Base-by-base conservation (phyloP, 2,113 vertebrate species). In the Phoxinus phoxinus region DNA sequence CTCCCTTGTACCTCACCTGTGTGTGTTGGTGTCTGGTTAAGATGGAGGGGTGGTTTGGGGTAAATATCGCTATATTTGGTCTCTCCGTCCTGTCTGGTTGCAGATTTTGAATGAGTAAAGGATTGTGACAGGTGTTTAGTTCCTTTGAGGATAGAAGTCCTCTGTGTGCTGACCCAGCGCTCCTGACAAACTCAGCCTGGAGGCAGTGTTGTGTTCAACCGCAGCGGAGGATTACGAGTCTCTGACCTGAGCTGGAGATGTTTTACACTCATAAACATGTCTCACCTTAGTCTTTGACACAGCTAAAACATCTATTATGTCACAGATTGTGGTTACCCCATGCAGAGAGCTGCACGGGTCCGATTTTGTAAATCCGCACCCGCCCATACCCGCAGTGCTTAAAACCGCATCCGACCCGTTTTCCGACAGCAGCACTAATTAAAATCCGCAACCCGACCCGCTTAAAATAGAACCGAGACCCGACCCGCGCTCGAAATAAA, bases 111-210 rank as follows among this genome's bases (percentile, higher is more conserved):
- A 72, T 58, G 61, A 65, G 65, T 81, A 80, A 83, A 75, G 75
- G 61, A 59, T 63, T 69, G 19, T 71, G 72, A 48, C 72, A 71
- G 78, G 11, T 78, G 69, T 44, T 67, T 63, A 44, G 48, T 48
- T 75, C 37, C 79, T 83, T 30, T 44, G 61, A 73, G 79, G 32
- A 76, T 51, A 85, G 23, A 74, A 30, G 61, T 10, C 73, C 59
- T 56, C 53, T 17, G n/a, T 63, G 78, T 59, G 53, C 53, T 79
- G 76, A 79, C 32, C 76, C 30, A 78, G 53, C 32, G 23, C 53
- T 6, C 4, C 48, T 81, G 41, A 63, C 51, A 23, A 46, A 53
- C 32, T 46, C 56, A 69, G 32, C 3, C 30, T 19, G 46, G 23
- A 56, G 71, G 35, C 32, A 44, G 53, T 56, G 53, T 21, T 56